phyloP scores from a whole-genome alignment of 2,113 vertebrate genomes.

The Pardalotus punctatus region DNA sequence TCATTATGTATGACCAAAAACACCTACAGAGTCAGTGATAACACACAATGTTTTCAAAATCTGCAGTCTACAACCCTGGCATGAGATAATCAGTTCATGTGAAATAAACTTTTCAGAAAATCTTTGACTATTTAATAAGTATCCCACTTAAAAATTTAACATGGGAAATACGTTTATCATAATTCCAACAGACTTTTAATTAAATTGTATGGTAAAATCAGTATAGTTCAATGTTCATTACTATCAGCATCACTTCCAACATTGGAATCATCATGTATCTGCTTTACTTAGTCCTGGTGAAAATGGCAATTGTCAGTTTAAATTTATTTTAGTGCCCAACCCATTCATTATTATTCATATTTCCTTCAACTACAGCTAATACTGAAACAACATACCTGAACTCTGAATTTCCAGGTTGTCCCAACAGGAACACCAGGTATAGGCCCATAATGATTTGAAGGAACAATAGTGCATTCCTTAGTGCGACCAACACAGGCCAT shows the following conservation, averaged over 20 bases:
- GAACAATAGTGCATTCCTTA: constrained; percentile 97
- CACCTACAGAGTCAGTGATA: background rate
- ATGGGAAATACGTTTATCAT: background rate
- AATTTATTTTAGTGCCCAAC: background rate
- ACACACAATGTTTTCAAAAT: background rate
- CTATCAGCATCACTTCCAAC: rapidly evolving
- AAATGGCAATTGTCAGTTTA: background rate
- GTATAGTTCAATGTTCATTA: background rate
- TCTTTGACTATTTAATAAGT: background rate
- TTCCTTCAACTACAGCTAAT: constrained; percentile 3
- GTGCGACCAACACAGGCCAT: constrained; percentile 99
- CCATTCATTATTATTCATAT: background rate
- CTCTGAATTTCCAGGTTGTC: constrained; percentile 97
- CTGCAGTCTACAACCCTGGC: background rate
- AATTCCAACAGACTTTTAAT: background rate
- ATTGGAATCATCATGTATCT: background rate
- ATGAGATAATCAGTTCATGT: background rate
- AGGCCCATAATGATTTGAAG: constrained; percentile 96
- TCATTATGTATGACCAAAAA: background rate
- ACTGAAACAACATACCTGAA: constrained; percentile 81
- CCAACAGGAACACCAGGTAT: constrained; percentile 95
- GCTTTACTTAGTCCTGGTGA: background rate
- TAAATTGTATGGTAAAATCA: background rate
- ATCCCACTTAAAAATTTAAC: background rate
- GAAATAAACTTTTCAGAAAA: background rate